These are phyloP conservation scores for Cisticola juncidis DNA, from an alignment of 2,113 vertebrate genomes.

Conservation along the genomic window DNA sequence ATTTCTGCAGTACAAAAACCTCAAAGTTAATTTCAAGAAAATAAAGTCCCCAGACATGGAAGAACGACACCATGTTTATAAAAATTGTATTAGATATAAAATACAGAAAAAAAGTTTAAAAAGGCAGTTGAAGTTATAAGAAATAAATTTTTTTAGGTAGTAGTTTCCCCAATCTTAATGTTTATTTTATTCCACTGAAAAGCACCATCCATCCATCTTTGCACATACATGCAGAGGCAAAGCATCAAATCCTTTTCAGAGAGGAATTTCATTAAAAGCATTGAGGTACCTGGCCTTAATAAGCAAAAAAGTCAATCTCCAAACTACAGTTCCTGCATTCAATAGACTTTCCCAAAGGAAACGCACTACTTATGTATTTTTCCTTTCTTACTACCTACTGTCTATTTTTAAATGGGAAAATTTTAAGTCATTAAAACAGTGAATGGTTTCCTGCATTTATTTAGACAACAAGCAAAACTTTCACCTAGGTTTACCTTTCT, in stretches of 20 bases:
- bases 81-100: not conserved
- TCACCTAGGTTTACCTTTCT: not conserved
- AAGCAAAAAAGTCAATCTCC: not conserved
- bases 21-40: not conserved
- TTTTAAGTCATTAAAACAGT: not conserved
- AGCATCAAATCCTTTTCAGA: not conserved
- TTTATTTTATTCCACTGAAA: not conserved
- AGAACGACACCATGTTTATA: not conserved
- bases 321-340: not conserved
- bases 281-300: rapidly evolving
- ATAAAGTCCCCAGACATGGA: not conserved
- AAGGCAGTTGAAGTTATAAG: not conserved
- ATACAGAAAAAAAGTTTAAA: not conserved
- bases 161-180: not conserved
- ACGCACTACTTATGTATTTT: not conserved
- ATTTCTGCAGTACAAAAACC: not conserved
- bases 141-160: not conserved
- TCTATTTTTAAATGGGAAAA: not conserved
- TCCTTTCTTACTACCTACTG: not conserved
- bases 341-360: not conserved
- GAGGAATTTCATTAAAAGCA: not conserved
- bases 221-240: not conserved
- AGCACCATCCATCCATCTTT: not conserved
- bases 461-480: not conserved
- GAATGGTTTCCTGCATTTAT: not conserved